Conservation (phyloP, 1,140 invertebrate species). For the Choristoneura fumiferana region DNA sequence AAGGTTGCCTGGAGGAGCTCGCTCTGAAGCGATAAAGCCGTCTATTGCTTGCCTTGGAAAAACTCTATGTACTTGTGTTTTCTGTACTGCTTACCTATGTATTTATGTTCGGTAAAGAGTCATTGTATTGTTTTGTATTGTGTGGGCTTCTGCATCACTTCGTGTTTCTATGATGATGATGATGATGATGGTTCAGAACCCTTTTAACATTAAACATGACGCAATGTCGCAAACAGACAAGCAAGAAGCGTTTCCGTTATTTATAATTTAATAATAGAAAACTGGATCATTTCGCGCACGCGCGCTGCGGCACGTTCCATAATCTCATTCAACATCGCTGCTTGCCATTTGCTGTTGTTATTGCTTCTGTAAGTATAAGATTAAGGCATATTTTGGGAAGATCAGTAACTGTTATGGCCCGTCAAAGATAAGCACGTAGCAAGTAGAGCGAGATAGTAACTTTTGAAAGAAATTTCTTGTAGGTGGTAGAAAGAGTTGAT, state of each 20-base stretch:
- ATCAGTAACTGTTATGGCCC: background rate
- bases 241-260: constrained; percentile 4
- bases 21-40: too few species aligned
- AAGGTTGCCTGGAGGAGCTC: too few species aligned
- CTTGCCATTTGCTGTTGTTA: background rate
- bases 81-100: too few species aligned
- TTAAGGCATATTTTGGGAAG: background rate
- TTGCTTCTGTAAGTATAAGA: background rate
- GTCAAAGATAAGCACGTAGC: background rate
- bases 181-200: too few species aligned
- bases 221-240: background rate
- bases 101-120: too few species aligned
- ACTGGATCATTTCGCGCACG: constrained; percentile 9
- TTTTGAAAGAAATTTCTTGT: background rate
- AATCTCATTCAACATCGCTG: background rate
- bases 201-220: too few species aligned
- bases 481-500: background rate
- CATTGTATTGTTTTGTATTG: too few species aligned
- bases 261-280: constrained; percentile 17
- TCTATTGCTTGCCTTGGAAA: too few species aligned
- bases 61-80: too few species aligned
- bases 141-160: too few species aligned
- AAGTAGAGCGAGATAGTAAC: background rate
- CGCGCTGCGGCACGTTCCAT: constrained; percentile 4
- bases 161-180: too few species aligned